Evolutionary conservation across 2,888 invertebrate species (phyloP), one percentile per base, ranked within the genome.

Genomic region (Eutolmus rufibarbis): DNA sequence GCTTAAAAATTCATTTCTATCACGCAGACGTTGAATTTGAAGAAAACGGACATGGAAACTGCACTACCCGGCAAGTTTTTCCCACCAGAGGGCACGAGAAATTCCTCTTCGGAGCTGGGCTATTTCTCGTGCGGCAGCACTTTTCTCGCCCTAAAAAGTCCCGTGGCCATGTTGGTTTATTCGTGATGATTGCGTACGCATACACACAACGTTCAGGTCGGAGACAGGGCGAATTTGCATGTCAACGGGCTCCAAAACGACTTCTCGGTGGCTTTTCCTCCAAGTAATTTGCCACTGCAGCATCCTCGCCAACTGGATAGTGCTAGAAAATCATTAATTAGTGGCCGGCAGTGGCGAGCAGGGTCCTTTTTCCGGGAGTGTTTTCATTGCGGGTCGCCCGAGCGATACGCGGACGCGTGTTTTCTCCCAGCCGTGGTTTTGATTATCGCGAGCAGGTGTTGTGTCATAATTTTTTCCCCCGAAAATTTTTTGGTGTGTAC

Each of bases 121-220:
- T 23, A 51, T 43, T 43, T 37, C 0, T 19, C 28, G 19, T 46
- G 19, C 28, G 46, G 46, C 43, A 46, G 8, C 14, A 28, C 46
- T 79, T 79, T 46, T 79, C 28, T 79, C 46, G 79, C 79, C 79
- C 79, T 23, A 87, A 84, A 87, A 84, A 46, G 12, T 84, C 84
- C 84, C 87, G 87, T 87, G 74, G 84, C 87, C 87, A 87, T 87
- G 12, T 79, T 79, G n/a, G n/a, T 66, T 66, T 19, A 66, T 66
- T 66, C 12, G 23, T 66, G 19, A 66, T 23, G 19, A 66, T 66
- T 66, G 66, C 66, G n/a, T 66, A 66, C 23, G 66, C 23, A 66
- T 89, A 89, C 89, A 89, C 88, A 90, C 89, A 88, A 88, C 89
- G 88, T 88, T 77, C 89, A 51, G 51, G 51, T 51, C 51, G 28